Evolutionary conservation across 2,113 vertebrate species (phyloP).

Genomic region (Myrmecophaga tridactyla): DNA sequence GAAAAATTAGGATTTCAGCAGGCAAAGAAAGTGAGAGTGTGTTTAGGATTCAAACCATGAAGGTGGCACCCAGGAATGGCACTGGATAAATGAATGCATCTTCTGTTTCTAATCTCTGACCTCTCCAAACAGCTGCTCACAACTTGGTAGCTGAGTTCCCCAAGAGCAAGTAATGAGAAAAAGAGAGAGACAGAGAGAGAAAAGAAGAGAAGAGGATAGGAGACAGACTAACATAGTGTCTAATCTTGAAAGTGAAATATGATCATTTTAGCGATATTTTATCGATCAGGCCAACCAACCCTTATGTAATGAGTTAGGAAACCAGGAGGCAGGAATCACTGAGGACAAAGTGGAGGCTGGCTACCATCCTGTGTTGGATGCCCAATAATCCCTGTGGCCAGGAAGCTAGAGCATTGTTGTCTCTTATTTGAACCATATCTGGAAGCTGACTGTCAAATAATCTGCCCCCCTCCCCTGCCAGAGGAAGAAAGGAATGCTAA

Average conservation of each 20-base stretch:
- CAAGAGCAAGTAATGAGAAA: not conserved
- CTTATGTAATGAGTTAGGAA: not conserved
- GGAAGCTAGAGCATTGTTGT: not conserved
- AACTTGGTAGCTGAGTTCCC: not conserved
- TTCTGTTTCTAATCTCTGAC: not conserved
- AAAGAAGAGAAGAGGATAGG: not conserved
- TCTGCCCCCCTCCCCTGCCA: not conserved
- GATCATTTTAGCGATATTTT: not conserved
- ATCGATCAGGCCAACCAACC: not conserved
- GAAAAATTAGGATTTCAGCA: not conserved
- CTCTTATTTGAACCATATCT: not conserved
- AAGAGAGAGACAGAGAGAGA: not conserved
- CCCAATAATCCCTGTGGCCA: not conserved
- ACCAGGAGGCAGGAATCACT: not conserved
- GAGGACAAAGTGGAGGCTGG: not conserved
- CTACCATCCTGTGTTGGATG: not conserved
- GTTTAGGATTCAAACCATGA: not conserved
- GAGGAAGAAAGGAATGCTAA: not conserved
- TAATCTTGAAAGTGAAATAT: not conserved
- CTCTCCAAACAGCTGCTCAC: not conserved
- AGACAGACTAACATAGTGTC: not conserved
- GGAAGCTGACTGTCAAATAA: not conserved
- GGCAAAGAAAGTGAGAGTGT: not conserved
- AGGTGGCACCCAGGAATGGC: not conserved
- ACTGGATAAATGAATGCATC: not conserved